Evolutionary conservation across 2,797 vertebrate species (phyloP), one percentile per base, ranked within the genome.

Genomic region (Tachyglossus aculeatus): DNA sequence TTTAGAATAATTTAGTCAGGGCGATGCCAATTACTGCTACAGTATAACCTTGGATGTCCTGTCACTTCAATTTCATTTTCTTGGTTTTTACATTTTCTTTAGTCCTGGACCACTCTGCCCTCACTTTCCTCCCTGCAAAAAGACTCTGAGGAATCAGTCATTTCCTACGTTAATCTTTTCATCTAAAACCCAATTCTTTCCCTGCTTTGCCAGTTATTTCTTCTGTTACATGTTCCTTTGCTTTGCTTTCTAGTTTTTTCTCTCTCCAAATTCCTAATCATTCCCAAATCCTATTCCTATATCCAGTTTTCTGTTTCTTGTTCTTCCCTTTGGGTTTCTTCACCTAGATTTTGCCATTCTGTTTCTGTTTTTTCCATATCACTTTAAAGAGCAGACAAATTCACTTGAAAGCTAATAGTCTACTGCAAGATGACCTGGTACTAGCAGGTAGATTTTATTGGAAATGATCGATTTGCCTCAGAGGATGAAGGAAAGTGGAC

Each of bases 401-500:
- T 62, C 47, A 18, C 6, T 78, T 39, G n/a, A n/a, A 15, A 2
- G 21, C 4, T 38, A 72, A 36, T 3, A n/a, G 52, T 77, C 54
- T n/a, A 68, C 43, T 38, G 11, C 2, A 57, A 65, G 66, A 76
- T 77, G n/a, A 14, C 21, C 67, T 61, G 71, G 24, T 31, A 41
- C 56, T 16, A 3, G 10, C 2, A 22, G 24, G 37, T 44, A 62
- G 29, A 0, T 1, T 57, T 69, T 66, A 58, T 15, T 4, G 15
- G n/a, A 70, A 78, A 62, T 18, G 34, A 19, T 67, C 19, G 67
- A 40, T 57, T 27, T 38, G 24, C 56, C 4, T 77, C 51, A 47
- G 45, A 25, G n/a, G 75, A 83, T 41, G n/a, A 11, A 44, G 22
- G 62, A 71, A n/a, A 59, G 57, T 53, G 70, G 43, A 43, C 2